Percentiles rank a stretch among this genome's conserved stretches.
Conservation (phyloP, 30 jellyfish, hydroid and myxozoan species). For the Aurelia aurita complex sp. Pacific region DNA sequence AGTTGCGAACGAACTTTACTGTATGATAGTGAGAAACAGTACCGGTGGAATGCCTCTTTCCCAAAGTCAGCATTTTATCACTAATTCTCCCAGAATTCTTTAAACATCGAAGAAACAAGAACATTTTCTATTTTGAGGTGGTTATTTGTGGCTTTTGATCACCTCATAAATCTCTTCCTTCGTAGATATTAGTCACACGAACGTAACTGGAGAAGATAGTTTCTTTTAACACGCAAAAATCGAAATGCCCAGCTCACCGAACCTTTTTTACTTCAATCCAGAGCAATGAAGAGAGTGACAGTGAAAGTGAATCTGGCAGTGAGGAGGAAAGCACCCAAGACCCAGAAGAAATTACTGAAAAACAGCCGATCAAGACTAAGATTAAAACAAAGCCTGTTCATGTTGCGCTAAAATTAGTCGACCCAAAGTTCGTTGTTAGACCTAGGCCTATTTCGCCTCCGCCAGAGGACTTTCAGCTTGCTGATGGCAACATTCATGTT, state of each 20-base stretch:
- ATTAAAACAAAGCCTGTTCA: conserved; percentile 26
- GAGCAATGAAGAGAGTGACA: conserved; percentile 36
- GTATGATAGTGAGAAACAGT: too few relatives aligned
- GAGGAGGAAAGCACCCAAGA: conserved; percentile 34
- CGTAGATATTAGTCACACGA: conserved; percentile 64
- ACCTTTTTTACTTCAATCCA: conserved; percentile 66
- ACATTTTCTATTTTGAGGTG: too few relatives aligned
- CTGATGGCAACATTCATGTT: conserved; percentile 33
- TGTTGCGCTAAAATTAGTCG: conserved; percentile 1
- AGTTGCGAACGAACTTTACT: too few relatives aligned
- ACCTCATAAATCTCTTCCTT: conserved; percentile 42
- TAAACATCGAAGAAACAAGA: too few relatives aligned
- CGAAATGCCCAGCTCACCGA: conserved; percentile 16
- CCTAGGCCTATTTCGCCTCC: conserved; percentile 75
- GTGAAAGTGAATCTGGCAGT: conserved; percentile 33
- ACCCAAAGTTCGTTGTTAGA: conserved; percentile 59
- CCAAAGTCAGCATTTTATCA: too few relatives aligned
- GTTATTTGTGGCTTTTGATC: too few relatives aligned
- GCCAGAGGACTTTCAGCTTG: conserved; percentile 34
- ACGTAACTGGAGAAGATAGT: conserved; percentile 34
- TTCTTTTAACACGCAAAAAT: conserved; percentile 24
- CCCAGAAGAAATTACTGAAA: conserved; percentile 17
- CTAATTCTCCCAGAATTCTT: too few relatives aligned
- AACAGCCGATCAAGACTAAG: conserved; percentile 24
- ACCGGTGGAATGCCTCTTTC: too few relatives aligned